Evolutionary conservation across 2,113 vertebrate genomes (phyloP).

Genomic region (Oreotragus oreotragus): DNA sequence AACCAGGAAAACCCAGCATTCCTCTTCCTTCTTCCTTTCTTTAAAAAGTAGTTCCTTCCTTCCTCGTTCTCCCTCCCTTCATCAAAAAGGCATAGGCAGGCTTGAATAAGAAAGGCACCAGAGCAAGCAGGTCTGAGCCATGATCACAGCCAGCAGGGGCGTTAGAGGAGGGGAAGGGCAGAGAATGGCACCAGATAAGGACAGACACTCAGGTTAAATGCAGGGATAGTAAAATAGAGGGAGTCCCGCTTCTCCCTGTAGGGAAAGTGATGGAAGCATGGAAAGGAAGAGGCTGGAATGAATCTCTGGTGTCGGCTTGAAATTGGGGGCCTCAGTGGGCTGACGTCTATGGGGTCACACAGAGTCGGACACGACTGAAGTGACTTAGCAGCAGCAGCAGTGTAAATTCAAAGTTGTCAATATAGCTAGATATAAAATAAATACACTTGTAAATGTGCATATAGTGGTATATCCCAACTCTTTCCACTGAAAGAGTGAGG

Average conservation of each 20-base stretch:
- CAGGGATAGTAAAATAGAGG: not conserved
- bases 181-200: not conserved
- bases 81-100: not conserved
- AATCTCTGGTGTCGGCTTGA: not conserved
- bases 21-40: not conserved
- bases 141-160: not conserved
- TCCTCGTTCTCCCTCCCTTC: not conserved
- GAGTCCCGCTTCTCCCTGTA: not conserved
- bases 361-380: too few species aligned
- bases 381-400: too few species aligned
- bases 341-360: too few species aligned
- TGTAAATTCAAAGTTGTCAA: too few species aligned
- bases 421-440: too few species aligned
- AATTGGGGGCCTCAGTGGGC: not conserved
- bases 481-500: not conserved
- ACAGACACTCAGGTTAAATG: not conserved
- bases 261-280: not conserved
- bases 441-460: not conserved
- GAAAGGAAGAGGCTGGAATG: not conserved
- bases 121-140: not conserved
- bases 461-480: not conserved
- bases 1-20: not conserved
- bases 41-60: not conserved
- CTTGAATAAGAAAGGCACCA: not conserved
- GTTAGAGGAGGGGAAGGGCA: rapidly evolving